Base-by-base conservation (phyloP, 1,140 invertebrate genomes). In the Drosophila bipectinata region DNA sequence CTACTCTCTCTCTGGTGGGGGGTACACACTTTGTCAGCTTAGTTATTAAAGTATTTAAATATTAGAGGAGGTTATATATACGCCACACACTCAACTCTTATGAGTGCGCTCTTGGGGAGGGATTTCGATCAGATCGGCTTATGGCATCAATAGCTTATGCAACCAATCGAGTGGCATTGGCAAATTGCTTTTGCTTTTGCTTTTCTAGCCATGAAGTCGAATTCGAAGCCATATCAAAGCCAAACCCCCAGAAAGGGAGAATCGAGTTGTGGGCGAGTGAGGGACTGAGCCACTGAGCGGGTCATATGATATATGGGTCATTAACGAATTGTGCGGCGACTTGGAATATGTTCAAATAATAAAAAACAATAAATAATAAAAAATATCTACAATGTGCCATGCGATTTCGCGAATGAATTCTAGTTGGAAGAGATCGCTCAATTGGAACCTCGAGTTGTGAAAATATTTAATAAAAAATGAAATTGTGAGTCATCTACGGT, bases 261-360 rank as follows among this genome's bases (percentile, higher is more conserved):
- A 15, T 69, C 63, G 63, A 69, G 44, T 69, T 69, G 66, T 28
- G 44, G 41, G 63, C 56, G 58, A 28, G 6, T 37, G 68, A 54
- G 39, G 32, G 1, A 18, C 1, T 1, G 18, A 18, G 18, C 1
- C 1, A 21, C 9, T 37, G 68, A 49, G 39, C 39, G 60, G 39
- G 55, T 68, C 63, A 76, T 76, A 76, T 59, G 63, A 76, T 76
- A 76, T 76, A 75, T 76, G 73, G 73, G 73, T 76, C 73, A 76
- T 76, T 76, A 76, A 76, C 73, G 72, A 76, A 77, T 67, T 76
- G 73, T 76, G 62, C 72, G 52, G 21, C 73, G 62, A 60, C 62
- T 59, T 61, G 73, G 62, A 76, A 76, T 76, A 57, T 60, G 54
- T 48, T 52, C 47, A 28, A 73, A 64, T 66, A 74, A 63, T 74